Evolutionary conservation across 2,888 invertebrate species (phyloP).

Genomic region (Amblyteles armatorius): DNA sequence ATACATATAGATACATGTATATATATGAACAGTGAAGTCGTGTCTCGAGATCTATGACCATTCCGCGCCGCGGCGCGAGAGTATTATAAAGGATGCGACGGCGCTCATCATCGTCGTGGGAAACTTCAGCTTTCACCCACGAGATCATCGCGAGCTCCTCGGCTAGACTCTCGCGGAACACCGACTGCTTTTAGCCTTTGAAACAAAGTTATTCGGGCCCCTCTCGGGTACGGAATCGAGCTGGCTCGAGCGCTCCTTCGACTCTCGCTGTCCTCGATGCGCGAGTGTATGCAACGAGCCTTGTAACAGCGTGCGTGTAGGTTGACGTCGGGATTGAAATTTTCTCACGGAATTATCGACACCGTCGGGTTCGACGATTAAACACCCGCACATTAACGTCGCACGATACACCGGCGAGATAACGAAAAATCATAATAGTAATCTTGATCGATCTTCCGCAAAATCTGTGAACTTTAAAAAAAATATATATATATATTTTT

Average conservation of each 20-base stretch:
- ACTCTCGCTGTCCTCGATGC: conserved; percentile 33
- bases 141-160: conserved; percentile 73
- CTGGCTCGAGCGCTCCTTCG: background rate
- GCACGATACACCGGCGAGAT: background rate
- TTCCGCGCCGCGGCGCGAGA: conserved; percentile 56
- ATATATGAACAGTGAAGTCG: background rate
- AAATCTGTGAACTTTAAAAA: background rate
- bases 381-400: conserved; percentile 30
- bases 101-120: conserved; percentile 71
- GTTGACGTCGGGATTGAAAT: conserved; percentile 39
- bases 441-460: background rate
- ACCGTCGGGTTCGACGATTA: conserved; percentile 23
- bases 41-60: conserved; percentile 59
- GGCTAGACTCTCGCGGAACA: conserved; percentile 3
- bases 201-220: conserved; percentile 61
- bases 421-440: background rate
- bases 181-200: conserved; percentile 60
- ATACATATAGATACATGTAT: too few relatives aligned
- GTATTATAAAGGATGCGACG: conserved; percentile 61
- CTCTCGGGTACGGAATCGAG: conserved; percentile 2
- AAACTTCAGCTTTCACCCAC: conserved; percentile 83
- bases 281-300: conserved; percentile 5
- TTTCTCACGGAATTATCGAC: conserved; percentile 54
- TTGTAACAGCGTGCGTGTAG: conserved; percentile 18
- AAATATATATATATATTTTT: too few relatives aligned